Evolutionary conservation across 2,113 vertebrate species (phyloP).

Genomic region (Porphyrio hochstetteri): DNA sequence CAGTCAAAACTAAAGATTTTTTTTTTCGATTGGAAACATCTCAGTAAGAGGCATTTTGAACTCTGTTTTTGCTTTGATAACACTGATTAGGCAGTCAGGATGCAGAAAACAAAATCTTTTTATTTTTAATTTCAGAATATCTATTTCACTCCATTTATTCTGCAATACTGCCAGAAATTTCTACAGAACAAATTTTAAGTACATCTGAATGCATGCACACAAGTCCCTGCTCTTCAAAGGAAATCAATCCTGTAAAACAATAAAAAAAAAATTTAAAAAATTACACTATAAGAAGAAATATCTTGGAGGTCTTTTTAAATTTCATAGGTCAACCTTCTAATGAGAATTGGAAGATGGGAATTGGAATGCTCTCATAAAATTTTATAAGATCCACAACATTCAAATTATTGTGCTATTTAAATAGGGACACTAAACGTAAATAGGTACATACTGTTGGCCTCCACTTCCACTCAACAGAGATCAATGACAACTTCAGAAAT

Average conservation of each 20-base stretch:
- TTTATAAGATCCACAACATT: neutral
- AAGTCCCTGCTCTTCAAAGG: neutral
- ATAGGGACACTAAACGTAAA: neutral
- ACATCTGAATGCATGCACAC: too few relatives aligned
- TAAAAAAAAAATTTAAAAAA: neutral
- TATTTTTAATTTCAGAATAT: neutral
- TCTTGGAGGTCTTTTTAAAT: neutral
- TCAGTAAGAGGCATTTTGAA: neutral
- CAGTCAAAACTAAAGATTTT: neutral
- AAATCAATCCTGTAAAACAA: neutral
- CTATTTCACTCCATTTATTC: neutral
- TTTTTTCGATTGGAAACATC: neutral
- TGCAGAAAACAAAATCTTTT: neutral
- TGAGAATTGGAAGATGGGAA: neutral
- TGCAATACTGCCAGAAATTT: neutral
- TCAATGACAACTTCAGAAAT: neutral
- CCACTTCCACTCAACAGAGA: neutral
- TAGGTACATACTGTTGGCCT: neutral
- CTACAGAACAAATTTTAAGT: neutral
- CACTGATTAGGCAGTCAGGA: neutral
- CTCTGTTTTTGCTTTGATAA: neutral
- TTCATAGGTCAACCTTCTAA: neutral
- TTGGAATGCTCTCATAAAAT: neutral
- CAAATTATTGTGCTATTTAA: neutral
- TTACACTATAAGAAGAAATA: neutral